Percentiles rank a stretch among this genome's conserved stretches.
These are phyloP conservation scores for Athene cunicularia DNA, from an alignment of 2,113 vertebrate genomes.

Conservation along the genomic window DNA sequence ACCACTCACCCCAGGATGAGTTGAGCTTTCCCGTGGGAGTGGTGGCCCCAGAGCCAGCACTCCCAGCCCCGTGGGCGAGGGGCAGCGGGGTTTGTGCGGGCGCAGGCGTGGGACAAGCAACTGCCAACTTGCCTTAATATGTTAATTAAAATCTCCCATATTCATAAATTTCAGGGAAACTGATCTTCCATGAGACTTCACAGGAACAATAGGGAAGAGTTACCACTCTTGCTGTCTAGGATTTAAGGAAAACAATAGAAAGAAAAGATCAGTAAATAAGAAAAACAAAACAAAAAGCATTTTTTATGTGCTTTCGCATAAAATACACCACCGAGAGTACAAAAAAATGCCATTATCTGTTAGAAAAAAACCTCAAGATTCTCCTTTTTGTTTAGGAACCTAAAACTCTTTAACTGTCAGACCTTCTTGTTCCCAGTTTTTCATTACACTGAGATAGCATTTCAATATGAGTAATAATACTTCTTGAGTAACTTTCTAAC, in stretches of 20 bases:
- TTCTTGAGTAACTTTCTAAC: background rate
- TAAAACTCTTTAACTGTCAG: background rate
- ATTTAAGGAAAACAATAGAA: background rate
- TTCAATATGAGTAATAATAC: background rate
- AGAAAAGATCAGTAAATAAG: background rate
- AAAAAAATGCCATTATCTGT: background rate
- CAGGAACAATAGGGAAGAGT: background rate
- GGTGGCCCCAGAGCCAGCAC: conserved; percentile 74
- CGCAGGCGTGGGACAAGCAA: background rate
- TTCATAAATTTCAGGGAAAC: background rate
- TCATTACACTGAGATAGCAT: background rate
- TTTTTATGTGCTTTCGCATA: background rate
- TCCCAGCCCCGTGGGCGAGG: background rate
- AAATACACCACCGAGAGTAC: background rate
- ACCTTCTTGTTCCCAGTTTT: background rate
- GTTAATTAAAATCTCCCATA: background rate
- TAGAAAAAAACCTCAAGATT: background rate
- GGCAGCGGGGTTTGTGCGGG: background rate
- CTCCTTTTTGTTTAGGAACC: background rate
- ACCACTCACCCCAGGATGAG: conserved; percentile 79
- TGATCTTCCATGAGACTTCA: background rate
- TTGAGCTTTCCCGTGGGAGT: conserved; percentile 77
- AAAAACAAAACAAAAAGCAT: background rate
- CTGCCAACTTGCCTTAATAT: background rate
- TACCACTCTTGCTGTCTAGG: background rate